Base-by-base conservation (phyloP, 2,888 invertebrate species). In the Mycalesis mineus region DNA sequence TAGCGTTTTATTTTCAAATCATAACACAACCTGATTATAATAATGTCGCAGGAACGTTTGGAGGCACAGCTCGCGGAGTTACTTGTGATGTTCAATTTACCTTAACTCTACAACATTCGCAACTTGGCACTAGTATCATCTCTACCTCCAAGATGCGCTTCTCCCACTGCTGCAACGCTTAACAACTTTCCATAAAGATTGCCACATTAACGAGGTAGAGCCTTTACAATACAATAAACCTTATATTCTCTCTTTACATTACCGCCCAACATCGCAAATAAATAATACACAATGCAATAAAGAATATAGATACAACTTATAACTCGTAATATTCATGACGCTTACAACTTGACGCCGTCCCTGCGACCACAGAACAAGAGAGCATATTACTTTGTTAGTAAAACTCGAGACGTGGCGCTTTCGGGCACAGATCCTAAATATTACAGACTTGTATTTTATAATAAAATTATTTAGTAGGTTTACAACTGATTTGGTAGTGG, bases 1-100 rank as follows among this genome's bases (percentile, higher is more conserved):
- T 57, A 55, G 58, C 49, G 33, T 60, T 65, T 58, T 58, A 57
- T 62, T 60, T 57, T 61, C 28, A 47, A 64, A 54, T 60, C 56
- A 48, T 57, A 47, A 55, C 53, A 60, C 54, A 57, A 60, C 50
- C 55, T 48, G 41, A 41, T 49, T 11, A 53, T 53, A 37, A 37
- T 44, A 28, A 33, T 51, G 53, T 51, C 60, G 60, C 56, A 52
- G 55, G 51, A 33, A 58, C 2, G 17, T 36, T 33, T 28, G 14
- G 5, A 14, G 6, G 22, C 22, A 14, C 14, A 17, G 11, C 9
- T n/a, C 36, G 47, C 40, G 28, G 8, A 9, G 39, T 8, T 14
- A 51, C 31, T 41, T 57, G 57, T 50, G 49, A 56, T 57, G 52
- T 51, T 44, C 17, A 6, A 48, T 9, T 13, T 3, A 14, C 7